Percentiles rank a stretch among this genome's conserved stretches.
phyloP scores from a whole-genome alignment of 2,113 vertebrate genomes.

The Loxodonta africana region DNA sequence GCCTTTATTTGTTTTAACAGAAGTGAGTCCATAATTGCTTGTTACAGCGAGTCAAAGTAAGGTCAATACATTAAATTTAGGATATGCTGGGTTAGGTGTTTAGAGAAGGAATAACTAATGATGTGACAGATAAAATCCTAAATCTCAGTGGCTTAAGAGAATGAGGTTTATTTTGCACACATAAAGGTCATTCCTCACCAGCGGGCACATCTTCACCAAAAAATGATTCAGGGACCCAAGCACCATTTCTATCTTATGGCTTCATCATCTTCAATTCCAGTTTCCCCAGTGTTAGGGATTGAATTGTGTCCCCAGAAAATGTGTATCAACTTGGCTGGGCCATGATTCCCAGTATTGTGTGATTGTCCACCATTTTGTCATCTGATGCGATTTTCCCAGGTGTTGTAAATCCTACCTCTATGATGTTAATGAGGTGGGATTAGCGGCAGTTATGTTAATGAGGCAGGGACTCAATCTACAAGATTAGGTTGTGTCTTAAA shows the following conservation, averaged over 20 bases:
- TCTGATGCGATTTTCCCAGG: too few relatives aligned
- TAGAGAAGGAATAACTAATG: not conserved
- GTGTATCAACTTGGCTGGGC: too few relatives aligned
- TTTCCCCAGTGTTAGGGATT: not conserved
- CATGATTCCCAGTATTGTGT: too few relatives aligned
- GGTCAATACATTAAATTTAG: not conserved
- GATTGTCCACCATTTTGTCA: too few relatives aligned
- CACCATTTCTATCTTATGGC: not conserved
- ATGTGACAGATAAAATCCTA: not conserved
- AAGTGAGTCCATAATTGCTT: not conserved
- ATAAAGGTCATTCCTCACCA: not conserved
- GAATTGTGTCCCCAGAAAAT: too few relatives aligned
- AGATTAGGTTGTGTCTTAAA: too few relatives aligned
- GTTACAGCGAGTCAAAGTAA: not conserved
- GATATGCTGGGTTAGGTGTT: not conserved
- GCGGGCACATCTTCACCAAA: not conserved
- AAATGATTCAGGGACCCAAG: not conserved
- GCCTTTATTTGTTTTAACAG: conserved; percentile 52
- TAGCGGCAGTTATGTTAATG: too few relatives aligned
- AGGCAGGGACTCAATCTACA: too few relatives aligned
- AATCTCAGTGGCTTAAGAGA: not conserved
- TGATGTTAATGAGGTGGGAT: too few relatives aligned
- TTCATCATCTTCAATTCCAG: not conserved
- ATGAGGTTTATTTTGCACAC: not conserved
- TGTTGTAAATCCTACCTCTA: too few relatives aligned